Percentiles rank a stretch among this genome's conserved stretches.
These are phyloP conservation scores for Pseudoatta argentina DNA, from an alignment of 1,140 invertebrate species.

Conservation along the genomic window DNA sequence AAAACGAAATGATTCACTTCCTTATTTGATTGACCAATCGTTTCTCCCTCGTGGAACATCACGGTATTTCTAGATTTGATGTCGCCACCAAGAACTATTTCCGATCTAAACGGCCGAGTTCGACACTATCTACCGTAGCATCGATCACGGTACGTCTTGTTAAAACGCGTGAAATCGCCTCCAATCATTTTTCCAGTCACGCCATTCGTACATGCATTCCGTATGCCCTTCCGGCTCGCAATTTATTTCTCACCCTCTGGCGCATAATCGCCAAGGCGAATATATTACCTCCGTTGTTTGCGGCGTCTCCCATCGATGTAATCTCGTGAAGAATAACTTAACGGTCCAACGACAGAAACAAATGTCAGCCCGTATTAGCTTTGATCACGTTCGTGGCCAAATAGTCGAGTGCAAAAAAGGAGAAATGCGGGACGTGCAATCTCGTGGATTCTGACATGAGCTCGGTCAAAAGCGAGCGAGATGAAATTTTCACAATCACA, in stretches of 20 bases:
- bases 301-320: slow-evolving; percentile 14
- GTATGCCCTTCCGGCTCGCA: background rate
- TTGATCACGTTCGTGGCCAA: slow-evolving; percentile 46
- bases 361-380: slow-evolving; percentile 53
- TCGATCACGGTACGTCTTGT: slow-evolving; percentile 59
- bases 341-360: slow-evolving; percentile 37
- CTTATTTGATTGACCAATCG: slow-evolving; percentile 37
- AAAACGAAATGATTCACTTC: slow-evolving; percentile 32
- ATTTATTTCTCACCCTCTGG: slow-evolving; percentile 14
- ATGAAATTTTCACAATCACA: slow-evolving; percentile 60
- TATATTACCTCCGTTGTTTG: slow-evolving; percentile 21
- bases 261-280: slow-evolving; percentile 35
- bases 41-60: background rate
- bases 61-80: slow-evolving; percentile 37
- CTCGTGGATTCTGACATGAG: slow-evolving; percentile 49
- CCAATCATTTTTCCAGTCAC: slow-evolving; percentile 61
- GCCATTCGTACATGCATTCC: slow-evolving; percentile 44
- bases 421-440: slow-evolving; percentile 39
- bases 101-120: slow-evolving; percentile 48
- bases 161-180: slow-evolving; percentile 56
- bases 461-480: slow-evolving; percentile 48
- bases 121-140: slow-evolving; percentile 41
- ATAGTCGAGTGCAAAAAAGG: slow-evolving; percentile 28
- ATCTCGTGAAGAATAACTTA: slow-evolving; percentile 46
- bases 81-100: slow-evolving; percentile 45